Evolutionary conservation across 2,113 vertebrate genomes (phyloP).

Genomic region (Rhodinocichla rosea): DNA sequence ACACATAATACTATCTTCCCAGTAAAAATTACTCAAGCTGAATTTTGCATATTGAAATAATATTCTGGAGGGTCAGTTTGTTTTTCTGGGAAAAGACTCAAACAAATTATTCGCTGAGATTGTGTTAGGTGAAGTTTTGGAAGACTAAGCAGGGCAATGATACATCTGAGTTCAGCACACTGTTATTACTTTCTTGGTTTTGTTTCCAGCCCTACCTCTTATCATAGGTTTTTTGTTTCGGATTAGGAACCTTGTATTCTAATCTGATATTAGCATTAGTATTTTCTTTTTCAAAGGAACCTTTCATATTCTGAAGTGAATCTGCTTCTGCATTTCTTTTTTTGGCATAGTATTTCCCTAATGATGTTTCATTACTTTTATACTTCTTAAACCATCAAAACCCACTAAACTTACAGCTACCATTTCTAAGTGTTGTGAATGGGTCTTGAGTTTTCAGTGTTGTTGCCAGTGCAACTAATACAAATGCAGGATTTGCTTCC

Average conservation of each 20-base stretch:
- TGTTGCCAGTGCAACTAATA: not conserved
- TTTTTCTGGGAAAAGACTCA: not conserved
- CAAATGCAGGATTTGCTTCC: not conserved
- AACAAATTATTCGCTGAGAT: not conserved
- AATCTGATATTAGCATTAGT: not conserved
- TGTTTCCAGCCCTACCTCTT: not conserved
- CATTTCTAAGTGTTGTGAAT: not conserved
- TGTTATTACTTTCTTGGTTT: not conserved
- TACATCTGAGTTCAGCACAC: not conserved
- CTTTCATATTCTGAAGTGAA: not conserved
- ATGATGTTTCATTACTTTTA: not conserved
- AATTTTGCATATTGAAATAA: not conserved
- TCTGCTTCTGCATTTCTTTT: not conserved
- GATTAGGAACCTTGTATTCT: not conserved
- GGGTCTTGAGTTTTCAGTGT: not conserved
- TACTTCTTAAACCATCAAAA: not conserved
- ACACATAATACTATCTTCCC: not conserved
- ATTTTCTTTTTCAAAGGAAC: constrained; percentile 15
- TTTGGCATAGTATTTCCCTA: not conserved
- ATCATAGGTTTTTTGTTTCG: not conserved
- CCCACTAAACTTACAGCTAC: not conserved
- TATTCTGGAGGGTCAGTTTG: not conserved
- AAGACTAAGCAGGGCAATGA: not conserved
- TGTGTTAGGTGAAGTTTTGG: not conserved
- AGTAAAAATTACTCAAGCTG: not conserved